phyloP scores from a whole-genome alignment of 30 jellyfish, hydroid and myxozoan species.

The Cassiopea andromeda region DNA sequence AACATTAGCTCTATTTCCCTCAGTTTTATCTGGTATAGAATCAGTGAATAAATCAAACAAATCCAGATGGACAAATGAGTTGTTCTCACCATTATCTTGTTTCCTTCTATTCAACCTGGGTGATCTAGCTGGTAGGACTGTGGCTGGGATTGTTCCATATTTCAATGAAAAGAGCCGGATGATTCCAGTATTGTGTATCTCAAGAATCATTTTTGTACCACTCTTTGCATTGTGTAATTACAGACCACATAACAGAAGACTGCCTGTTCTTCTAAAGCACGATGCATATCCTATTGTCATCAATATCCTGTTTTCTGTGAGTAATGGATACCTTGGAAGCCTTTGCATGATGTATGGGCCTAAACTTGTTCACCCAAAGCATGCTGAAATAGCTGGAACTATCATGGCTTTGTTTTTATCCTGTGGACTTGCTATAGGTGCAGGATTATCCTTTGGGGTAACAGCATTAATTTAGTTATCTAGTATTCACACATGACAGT shows the following conservation, averaged over 20 bases:
- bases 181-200: conserved; percentile 71
- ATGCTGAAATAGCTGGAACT: conserved; percentile 96
- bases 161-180: conserved; percentile 64
- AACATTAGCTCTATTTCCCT: conserved; percentile 87
- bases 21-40: conserved; percentile 77
- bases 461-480: conserved; percentile 30
- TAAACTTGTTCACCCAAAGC: conserved; percentile 75
- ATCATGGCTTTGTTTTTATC: conserved; percentile 92
- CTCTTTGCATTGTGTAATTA: conserved; percentile 85
- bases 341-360: conserved; percentile 99
- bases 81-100: conserved; percentile 82
- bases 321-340: conserved; percentile 97
- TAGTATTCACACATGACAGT: neutral
- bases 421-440: conserved; percentile 93
- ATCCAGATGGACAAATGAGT: conserved; percentile 76
- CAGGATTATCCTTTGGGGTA: conserved; percentile 93
- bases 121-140: conserved; percentile 88
- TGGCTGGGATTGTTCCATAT: conserved; percentile 88
- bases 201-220: conserved; percentile 88
- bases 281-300: conserved; percentile 89
- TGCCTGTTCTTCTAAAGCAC: conserved; percentile 69
- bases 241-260: conserved; percentile 34
- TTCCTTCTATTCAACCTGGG: conserved; percentile 88
- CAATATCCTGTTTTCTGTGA: conserved; percentile 64
- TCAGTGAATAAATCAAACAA: conserved; percentile 77